Conservation (phyloP, 2,113 vertebrate species). For the zebrafish (Danio rerio) region GRCz12tu NC_133189.1:21931001-21931500, state of each 20-base stretch:
- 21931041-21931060: slow-evolving; percentile 11
- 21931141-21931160: slow-evolving; percentile 31
- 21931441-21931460: background rate
- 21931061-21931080: slow-evolving; percentile 16
- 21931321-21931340: background rate
- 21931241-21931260: slow-evolving; percentile 27
- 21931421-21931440: background rate
- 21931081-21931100: background rate
- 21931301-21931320: slow-evolving; percentile 19
- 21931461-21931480: slow-evolving; percentile 17
- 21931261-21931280: background rate
- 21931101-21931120: slow-evolving; percentile 15
- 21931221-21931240: slow-evolving; percentile 35
- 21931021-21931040: slow-evolving; percentile 9
- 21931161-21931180: slow-evolving; percentile 26
- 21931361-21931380: slow-evolving; percentile 17
- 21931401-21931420: slow-evolving; percentile 1
- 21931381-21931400: background rate
- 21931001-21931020: slow-evolving; percentile 31
- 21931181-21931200: background rate
- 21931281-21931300: background rate
- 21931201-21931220: slow-evolving; percentile 26
- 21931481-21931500: slow-evolving; percentile 24
- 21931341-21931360: background rate
- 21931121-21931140: slow-evolving; percentile 2